Evolutionary conservation across 2,113 vertebrate species (phyloP).

Genomic region (Sialia sialis): DNA sequence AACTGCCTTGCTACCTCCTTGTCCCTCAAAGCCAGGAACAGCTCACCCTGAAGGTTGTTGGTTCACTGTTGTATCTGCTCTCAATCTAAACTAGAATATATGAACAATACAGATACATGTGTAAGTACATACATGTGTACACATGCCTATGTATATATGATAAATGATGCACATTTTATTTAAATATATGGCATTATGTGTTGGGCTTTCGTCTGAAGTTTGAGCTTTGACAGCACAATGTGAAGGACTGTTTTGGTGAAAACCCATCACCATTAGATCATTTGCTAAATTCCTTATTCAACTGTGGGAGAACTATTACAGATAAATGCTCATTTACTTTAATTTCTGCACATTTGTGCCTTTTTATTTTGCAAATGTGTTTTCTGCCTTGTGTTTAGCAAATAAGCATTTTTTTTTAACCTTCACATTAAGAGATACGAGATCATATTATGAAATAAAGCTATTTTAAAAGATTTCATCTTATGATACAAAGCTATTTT

Average conservation of each 20-base stretch:
- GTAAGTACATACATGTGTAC: fast-evolving
- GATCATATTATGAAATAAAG: not conserved
- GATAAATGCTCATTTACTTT: not conserved
- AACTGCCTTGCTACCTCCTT: not conserved
- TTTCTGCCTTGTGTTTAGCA: not conserved
- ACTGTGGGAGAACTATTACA: not conserved
- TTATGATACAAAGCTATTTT: not conserved
- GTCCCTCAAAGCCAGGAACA: not conserved
- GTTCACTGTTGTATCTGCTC: not conserved
- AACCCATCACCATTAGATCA: not conserved
- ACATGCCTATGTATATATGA: not conserved
- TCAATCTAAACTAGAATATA: not conserved
- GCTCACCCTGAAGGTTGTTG: not conserved
- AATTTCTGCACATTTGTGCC: not conserved
- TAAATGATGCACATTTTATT: not conserved
- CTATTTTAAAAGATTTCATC: not conserved
- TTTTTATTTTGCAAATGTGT: not conserved
- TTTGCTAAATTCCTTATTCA: not conserved
- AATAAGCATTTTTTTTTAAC: not conserved
- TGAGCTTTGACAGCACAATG: not conserved
- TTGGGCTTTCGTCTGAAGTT: not conserved
- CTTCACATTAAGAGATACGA: not conserved
- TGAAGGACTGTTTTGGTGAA: not conserved
- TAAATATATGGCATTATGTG: not conserved
- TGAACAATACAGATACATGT: not conserved